Percentiles rank a stretch among this genome's conserved stretches.
Evolutionary conservation across 2,113 vertebrate genomes (phyloP).

Genomic region (Sebastes fasciatus): DNA sequence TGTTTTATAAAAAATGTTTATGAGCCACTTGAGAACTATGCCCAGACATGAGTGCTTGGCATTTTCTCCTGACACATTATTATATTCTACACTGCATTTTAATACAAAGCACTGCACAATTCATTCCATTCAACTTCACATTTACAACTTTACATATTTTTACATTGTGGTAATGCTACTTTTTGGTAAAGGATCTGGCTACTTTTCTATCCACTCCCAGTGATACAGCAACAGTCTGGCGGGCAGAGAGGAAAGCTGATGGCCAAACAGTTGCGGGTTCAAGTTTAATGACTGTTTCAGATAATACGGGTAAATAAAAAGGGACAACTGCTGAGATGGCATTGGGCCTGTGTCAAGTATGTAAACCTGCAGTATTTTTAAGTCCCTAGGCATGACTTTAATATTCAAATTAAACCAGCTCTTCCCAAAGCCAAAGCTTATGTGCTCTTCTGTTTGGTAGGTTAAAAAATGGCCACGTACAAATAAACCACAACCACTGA

Average conservation of each 20-base stretch:
- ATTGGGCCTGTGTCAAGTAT: background rate
- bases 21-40: background rate
- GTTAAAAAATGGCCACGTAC: background rate
- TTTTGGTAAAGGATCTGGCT: background rate
- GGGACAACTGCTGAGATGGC: background rate
- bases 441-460: background rate
- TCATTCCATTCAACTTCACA: background rate
- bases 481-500: background rate
- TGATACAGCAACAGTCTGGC: background rate
- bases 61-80: background rate
- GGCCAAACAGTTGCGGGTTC: background rate
- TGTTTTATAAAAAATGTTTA: slow-evolving; percentile 4
- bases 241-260: background rate
- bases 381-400: background rate
- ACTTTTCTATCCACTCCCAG: background rate
- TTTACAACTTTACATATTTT: background rate
- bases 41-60: background rate
- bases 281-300: background rate
- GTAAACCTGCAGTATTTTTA: background rate
- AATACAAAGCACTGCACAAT: background rate
- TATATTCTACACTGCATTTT: background rate
- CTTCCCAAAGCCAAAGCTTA: background rate
- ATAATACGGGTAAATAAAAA: background rate
- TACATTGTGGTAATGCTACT: background rate
- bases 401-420: background rate